Evolutionary conservation across 1,140 invertebrate species (phyloP), one percentile per base, ranked within the genome.

Genomic region (Papilio helenus): DNA sequence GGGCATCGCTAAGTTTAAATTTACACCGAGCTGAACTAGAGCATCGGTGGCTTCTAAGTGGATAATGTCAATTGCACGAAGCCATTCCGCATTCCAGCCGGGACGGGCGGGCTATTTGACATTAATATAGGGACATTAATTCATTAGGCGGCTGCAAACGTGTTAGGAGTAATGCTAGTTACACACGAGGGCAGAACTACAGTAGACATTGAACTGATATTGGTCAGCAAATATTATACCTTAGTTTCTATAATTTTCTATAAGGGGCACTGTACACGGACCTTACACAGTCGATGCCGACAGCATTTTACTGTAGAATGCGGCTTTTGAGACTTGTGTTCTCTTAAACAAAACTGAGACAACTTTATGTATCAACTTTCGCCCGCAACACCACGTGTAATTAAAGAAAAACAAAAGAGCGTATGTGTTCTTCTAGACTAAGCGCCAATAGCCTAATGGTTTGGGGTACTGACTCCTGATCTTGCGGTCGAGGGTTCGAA

Each of bases 41-140:
- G 85, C 87, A 87, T 87, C 85, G 87, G 85, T 83, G 85, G 88
- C 83, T 86, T 82, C 83, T 90, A 92, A 93, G 90, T 92, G 90
- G 91, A 91, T 93, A 92, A 93, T 92, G 86, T 89, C 92, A 88
- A 90, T 91, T 91, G 89, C 84, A 81, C 81, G 85, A 81, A 89
- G 84, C 83, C 86, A 92, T 93, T 92, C 92, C 92, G 92, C 92
- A 93, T 92, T 92, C 92, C 90, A 80, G 44, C 80, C 79, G 79
- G 77, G 20, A 20, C 18, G 7, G 18, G 51, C 84, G 82, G 86
- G 55, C 80, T 85, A 85, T 87, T 87, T 85, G 83, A 90, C 89
- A 87, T 89, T 90, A 91, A 90, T 93, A 83, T 85, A 81, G 83
- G 74, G 76, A 86, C 87, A 91, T 92, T 89, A 87, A 86, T 87